These are phyloP conservation scores for Neuroterus valhalla DNA, from an alignment of 1,140 invertebrate genomes.

Conservation along the genomic window DNA sequence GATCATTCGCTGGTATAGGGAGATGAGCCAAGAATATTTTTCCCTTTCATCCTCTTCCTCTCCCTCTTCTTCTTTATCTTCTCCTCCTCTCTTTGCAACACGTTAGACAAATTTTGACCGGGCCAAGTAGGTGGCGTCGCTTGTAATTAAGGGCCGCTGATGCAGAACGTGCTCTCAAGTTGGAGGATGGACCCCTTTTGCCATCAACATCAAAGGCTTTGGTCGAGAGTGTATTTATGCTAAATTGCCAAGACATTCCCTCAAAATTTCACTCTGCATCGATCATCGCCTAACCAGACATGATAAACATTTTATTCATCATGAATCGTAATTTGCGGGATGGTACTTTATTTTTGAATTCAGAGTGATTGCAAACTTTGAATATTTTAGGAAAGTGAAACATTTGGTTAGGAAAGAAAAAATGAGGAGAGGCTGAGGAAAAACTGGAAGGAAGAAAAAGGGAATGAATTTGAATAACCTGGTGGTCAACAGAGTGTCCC, in stretches of 20 bases:
- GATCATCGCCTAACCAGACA: slow-evolving; percentile 28
- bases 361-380: no score
- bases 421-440: no score
- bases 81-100: not conserved
- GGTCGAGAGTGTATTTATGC: slow-evolving; percentile 11
- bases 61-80: not conserved
- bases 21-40: not conserved
- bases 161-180: not conserved
- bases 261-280: slow-evolving; percentile 21
- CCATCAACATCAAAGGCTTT: slow-evolving; percentile 19
- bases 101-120: slow-evolving; percentile 13
- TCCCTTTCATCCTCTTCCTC: not conserved
- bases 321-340: no score
- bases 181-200: slow-evolving; percentile 12
- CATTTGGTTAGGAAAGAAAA: no score
- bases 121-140: slow-evolving; percentile 7
- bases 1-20: not conserved
- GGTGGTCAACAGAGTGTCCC: no score
- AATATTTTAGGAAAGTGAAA: no score
- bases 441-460: no score
- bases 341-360: slow-evolving; percentile 2
- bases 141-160: slow-evolving; percentile 7
- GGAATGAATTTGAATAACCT: no score
- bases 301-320: slow-evolving; percentile 15
- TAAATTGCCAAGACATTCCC: slow-evolving; percentile 25